Conservation (phyloP, 2,113 vertebrate species). For the Misgurnus mizolepis region DNA sequence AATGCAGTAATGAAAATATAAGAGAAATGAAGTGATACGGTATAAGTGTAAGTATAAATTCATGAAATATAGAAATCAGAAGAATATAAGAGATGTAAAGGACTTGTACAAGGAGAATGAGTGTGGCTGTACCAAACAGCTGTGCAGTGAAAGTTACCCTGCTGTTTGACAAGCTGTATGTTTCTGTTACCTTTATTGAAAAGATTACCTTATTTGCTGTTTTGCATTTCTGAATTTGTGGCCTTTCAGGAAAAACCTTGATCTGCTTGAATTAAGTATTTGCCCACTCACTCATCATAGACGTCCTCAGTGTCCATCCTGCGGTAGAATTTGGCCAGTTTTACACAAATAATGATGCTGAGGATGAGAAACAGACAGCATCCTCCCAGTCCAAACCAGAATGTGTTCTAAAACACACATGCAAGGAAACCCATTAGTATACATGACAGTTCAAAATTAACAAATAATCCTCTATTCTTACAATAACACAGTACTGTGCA, state of each 20-base stretch:
- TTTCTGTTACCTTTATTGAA: too few species aligned
- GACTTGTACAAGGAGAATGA: background rate
- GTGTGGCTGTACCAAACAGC: background rate
- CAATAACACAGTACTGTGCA: too few species aligned
- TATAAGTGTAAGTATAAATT: constrained; percentile 74
- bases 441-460: background rate
- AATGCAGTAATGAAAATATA: constrained; percentile 17
- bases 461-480: too few species aligned
- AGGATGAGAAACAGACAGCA: constrained; percentile 88
- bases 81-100: background rate
- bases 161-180: background rate
- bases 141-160: background rate
- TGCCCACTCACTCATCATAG: constrained; percentile 90
- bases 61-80: background rate
- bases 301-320: constrained; percentile 98
- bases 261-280: background rate
- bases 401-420: constrained; percentile 82
- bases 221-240: too few species aligned
- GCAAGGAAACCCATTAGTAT: background rate
- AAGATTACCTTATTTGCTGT: too few species aligned
- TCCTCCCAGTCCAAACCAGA: constrained; percentile 93
- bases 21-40: constrained; percentile 61
- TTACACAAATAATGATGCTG: constrained; percentile 86
- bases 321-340: constrained; percentile 87
- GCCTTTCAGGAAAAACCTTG: background rate